These are phyloP conservation scores for Steinernema feltiae DNA, from an alignment of 1,140 invertebrate species.

Conservation along the genomic window DNA sequence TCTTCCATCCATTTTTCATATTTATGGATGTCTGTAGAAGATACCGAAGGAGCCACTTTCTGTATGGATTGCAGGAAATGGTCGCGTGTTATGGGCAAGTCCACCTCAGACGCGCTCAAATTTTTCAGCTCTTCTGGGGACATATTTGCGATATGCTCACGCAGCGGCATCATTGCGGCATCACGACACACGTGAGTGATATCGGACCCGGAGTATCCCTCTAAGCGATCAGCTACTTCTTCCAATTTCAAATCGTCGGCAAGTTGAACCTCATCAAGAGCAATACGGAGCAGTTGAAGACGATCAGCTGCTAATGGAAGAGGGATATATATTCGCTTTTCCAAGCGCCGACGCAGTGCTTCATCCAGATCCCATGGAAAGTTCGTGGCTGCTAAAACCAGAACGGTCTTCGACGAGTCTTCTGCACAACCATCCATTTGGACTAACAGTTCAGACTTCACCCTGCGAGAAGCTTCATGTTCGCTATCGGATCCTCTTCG, in stretches of 20 bases:
- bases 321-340: slow-evolving; percentile 99
- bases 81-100: slow-evolving; percentile 32
- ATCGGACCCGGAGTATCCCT: slow-evolving; percentile 50
- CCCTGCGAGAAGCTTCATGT: slow-evolving; percentile 91
- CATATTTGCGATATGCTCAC: slow-evolving; percentile 25
- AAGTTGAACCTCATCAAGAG: slow-evolving; percentile 38
- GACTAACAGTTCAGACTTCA: slow-evolving; percentile 94
- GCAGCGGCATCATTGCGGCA: slow-evolving; percentile 40
- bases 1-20: slow-evolving; percentile 43
- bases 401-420: slow-evolving; percentile 72
- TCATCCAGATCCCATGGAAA: slow-evolving; percentile 99
- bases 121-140: slow-evolving; percentile 21
- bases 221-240: slow-evolving; percentile 39
- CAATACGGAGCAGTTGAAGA: neutral
- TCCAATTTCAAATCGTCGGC: slow-evolving; percentile 43
- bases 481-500: slow-evolving; percentile 89
- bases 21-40: slow-evolving; percentile 29
- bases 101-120: slow-evolving; percentile 27
- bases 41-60: slow-evolving; percentile 36
- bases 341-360: slow-evolving; percentile 82
- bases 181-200: slow-evolving; percentile 49
- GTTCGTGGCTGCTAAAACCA: slow-evolving; percentile 97
- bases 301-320: slow-evolving; percentile 65
- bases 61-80: slow-evolving; percentile 37
- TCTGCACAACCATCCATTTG: slow-evolving; percentile 80